Base-by-base conservation (phyloP, 2,113 vertebrate genomes). In the Sula dactylatra region DNA sequence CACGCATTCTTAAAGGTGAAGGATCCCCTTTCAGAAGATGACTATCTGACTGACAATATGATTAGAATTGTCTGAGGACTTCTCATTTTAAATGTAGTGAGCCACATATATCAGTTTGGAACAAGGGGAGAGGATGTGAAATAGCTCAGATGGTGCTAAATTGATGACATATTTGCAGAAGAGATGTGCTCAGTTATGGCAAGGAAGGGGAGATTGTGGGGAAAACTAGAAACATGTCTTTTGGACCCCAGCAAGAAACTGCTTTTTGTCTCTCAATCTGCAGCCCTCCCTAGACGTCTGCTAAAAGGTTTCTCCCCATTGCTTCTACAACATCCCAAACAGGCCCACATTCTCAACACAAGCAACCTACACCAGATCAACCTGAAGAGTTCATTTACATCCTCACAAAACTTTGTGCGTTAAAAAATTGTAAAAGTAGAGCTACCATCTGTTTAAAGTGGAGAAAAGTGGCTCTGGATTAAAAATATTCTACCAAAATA, bases 1-100 rank as follows among this genome's bases (percentile, higher is more conserved):
- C 95, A 89, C 82, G 97, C 95, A 96, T 96, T 97, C 97, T 98
- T 97, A 98, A 98, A 98, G 98, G 97, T 98, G 98, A 98, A 98
- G 97, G 96, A 97, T 97, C 93, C 97, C 81, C 97, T 98, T 98
- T 97, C 97, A 97, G 97, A 97, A 97, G 97, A 94, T 95, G 95
- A 94, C 96, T 96, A 97, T 95, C 97, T 95, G 97, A 97, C 98
- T 98, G 97, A 97, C 98, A 97, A 94, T 97, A 98, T 98, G 97
- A 98, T 98, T 98, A 97, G 97, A 97, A 97, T 94, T 95, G 95
- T 97, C 96, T 96, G 97, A 97, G 95, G 96, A 98, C 91, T 96
- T 98, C 96, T 97, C 96, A 79, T 98, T 98, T 98, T 86, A 97
- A 98, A 97, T 78, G 88, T 71, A 94, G 96, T 44, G 84, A 95